Evolutionary conservation across 2,113 vertebrate genomes (phyloP).

Genomic region (Pan paniscus): DNA sequence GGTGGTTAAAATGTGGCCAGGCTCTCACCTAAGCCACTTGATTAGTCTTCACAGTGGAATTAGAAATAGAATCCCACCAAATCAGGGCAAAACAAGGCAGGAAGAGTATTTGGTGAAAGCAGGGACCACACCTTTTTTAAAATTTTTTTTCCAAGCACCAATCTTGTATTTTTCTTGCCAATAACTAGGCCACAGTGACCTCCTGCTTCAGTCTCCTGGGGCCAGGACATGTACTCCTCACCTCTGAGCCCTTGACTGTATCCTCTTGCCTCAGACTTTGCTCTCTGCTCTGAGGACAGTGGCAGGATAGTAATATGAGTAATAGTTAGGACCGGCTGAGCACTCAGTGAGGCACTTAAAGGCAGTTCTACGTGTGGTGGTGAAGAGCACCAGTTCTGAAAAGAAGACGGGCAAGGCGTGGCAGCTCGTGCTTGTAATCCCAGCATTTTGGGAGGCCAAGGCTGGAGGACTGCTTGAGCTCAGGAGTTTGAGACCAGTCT

Average conservation of each 20-base stretch:
- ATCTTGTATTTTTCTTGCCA: constrained; percentile 44
- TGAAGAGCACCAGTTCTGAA: background rate
- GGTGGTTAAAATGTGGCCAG: background rate
- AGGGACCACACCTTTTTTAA: background rate
- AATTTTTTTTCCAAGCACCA: background rate
- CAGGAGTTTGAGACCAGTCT: background rate
- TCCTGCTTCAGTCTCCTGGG: background rate
- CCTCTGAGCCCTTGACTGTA: accelerated
- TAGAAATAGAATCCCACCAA: background rate
- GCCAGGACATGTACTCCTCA: background rate
- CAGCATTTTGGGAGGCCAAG: background rate
- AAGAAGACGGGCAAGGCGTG: background rate
- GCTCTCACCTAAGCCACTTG: background rate
- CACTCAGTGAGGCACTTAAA: too few relatives aligned
- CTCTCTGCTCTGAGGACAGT: background rate
- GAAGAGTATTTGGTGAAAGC: background rate
- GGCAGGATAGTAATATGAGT: background rate
- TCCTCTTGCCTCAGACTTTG: background rate
- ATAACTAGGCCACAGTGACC: background rate
- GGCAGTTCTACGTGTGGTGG: background rate
- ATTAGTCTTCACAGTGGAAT: background rate
- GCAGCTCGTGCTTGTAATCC: background rate
- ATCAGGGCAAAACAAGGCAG: background rate
- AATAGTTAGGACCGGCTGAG: background rate
- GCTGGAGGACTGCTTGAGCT: background rate